Base-by-base conservation (phyloP, 92 coral and sea anemone species). In the Plumapathes pennacea region DNA sequence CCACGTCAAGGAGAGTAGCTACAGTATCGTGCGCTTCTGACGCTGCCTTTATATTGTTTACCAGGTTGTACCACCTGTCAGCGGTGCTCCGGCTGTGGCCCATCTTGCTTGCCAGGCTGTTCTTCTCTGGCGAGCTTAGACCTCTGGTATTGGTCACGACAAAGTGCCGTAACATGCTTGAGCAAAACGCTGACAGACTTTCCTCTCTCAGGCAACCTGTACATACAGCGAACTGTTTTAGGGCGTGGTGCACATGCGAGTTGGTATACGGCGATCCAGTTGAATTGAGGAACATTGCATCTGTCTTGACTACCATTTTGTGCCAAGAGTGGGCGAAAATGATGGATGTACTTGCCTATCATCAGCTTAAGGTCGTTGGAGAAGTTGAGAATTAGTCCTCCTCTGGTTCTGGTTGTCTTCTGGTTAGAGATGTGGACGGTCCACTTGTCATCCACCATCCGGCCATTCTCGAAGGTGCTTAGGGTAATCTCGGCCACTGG, bases 181-280 rank as follows among this genome's bases (percentile, higher is more conserved):
- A 56, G 30, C 46, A 56, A 56, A 38, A 56, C 15, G 46, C 32
- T 9, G 63, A 56, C 27, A 56, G 46, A 37, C 63, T 56, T 48
- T 31, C 60, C 4, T 53, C 48, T 56, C 44, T 17, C 25, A 56
- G 8, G 22, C 63, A 56, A 18, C 63, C 63, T 25, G 63, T 56
- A 45, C 39, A 21, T 32, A 31, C 63, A 20, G 38, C 49, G 39
- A 56, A 56, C 32, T 53, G 60, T 42, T 53, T 31, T 42, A 53
- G 34, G 60, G 60, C 60, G 34, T 53, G 26, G 60, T 53, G 60
- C 36, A 53, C 60, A 53, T 53, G 60, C 36, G 60, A 8, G 39
- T 53, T 56, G 10, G 63, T 56, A 13, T 56, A 56, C 10, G 44
- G 29, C 15, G 33, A 33, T 37, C 63, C 63, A 4, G 63, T 56